Percentiles rank a stretch among this genome's conserved stretches.
Evolutionary conservation across 2,797 vertebrate genomes (phyloP).

Genomic region (Cyprinodon diabolis): DNA sequence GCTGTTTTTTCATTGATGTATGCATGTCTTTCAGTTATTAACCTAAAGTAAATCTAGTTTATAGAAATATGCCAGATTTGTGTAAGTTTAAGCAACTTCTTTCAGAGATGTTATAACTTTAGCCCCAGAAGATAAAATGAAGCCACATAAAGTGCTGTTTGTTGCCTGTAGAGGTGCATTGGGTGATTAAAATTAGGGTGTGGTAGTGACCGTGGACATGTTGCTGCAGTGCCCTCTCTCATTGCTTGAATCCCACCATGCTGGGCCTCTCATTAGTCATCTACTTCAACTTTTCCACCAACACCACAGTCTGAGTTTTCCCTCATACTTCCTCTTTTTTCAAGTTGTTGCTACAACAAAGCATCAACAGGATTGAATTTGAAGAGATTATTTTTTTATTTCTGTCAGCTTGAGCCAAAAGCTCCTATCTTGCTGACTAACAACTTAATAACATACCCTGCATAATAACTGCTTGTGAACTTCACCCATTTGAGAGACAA

Average conservation of each 20-base stretch:
- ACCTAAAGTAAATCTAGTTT: not conserved
- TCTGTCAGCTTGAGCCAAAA: not conserved
- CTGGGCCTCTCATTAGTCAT: constrained; percentile 10
- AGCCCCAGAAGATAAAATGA: not conserved
- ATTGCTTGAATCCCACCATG: constrained; percentile 12
- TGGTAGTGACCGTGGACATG: constrained; percentile 28
- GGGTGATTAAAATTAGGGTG: constrained; percentile 26
- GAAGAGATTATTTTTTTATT: not conserved
- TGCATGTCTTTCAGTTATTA: not conserved
- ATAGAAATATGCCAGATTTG: not conserved
- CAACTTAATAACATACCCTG: constrained; percentile 20
- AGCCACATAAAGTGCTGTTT: not conserved
- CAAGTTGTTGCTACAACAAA: constrained; percentile 12
- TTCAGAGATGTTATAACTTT: not conserved
- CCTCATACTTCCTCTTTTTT: constrained; percentile 25
- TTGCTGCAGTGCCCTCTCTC: not conserved
- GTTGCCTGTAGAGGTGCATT: not conserved
- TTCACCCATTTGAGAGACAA: constrained; percentile 30
- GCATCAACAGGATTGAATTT: not conserved
- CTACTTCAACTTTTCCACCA: constrained; percentile 41
- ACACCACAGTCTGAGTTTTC: constrained; percentile 17
- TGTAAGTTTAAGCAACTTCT: not conserved
- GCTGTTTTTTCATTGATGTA: not conserved
- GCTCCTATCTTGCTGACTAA: not conserved
- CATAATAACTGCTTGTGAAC: constrained; percentile 8